phyloP scores from a whole-genome alignment of 2,888 invertebrate genomes.

The Dichetophora obliterata region DNA sequence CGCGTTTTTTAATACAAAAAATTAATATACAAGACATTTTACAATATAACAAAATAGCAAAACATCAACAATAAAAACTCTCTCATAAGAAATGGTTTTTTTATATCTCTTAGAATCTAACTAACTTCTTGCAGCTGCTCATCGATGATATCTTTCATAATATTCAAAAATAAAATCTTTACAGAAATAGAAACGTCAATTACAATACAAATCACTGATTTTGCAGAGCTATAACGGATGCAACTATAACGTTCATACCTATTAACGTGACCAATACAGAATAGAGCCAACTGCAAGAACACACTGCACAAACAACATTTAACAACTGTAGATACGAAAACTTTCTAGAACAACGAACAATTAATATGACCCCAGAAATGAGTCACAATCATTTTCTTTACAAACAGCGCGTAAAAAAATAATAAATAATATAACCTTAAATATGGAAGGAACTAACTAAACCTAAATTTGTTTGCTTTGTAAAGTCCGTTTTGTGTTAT shows the following conservation, averaged over 20 bases:
- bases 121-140: neutral
- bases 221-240: neutral
- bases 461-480: neutral
- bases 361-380: neutral
- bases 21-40: no score
- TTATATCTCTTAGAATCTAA: no score
- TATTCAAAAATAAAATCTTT: no score
- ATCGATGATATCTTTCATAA: no score
- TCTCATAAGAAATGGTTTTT: no score
- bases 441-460: neutral
- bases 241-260: neutral
- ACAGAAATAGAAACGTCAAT: no score
- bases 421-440: neutral
- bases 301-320: neutral
- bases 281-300: neutral
- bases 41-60: no score
- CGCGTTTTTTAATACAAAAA: no score
- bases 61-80: no score
- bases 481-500: neutral
- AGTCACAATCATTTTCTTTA: neutral
- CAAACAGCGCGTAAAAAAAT: neutral
- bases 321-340: neutral
- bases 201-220: no score
- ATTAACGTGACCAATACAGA: neutral
- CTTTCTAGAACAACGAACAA: neutral